Percentiles rank a stretch among this genome's conserved stretches.
Evolutionary conservation across 2,113 vertebrate species (phyloP).

Genomic region (Ardeotis arabs): DNA sequence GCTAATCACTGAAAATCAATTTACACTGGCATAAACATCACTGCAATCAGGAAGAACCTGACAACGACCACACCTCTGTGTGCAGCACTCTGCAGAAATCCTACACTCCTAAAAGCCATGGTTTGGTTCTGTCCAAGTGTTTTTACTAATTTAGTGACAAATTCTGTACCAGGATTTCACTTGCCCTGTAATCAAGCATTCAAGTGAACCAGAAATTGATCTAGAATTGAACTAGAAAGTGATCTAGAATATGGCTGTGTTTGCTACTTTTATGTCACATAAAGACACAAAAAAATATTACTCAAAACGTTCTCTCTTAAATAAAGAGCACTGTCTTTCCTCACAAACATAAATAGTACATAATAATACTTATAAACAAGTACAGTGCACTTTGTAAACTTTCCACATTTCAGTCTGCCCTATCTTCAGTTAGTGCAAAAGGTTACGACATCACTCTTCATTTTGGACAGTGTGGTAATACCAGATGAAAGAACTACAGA

Average conservation of each 20-base stretch:
- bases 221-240: no score
- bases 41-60: not conserved
- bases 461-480: not conserved
- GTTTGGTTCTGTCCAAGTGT: not conserved
- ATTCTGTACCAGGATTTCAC: no score
- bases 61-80: not conserved
- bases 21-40: not conserved
- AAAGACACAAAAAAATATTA: not conserved
- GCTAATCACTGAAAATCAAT: not conserved
- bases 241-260: not conserved
- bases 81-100: not conserved
- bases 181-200: no score
- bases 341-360: no score
- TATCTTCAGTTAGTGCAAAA: not conserved
- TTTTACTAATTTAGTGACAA: no score
- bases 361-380: not conserved
- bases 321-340: not conserved
- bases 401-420: not conserved
- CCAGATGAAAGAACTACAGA: not conserved
- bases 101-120: not conserved
- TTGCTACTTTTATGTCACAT: not conserved
- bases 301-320: not conserved
- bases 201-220: no score
- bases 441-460: not conserved
- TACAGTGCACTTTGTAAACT: not conserved